Evolutionary conservation across 2,797 vertebrate species (phyloP).

Genomic region (Bufotes viridis): DNA sequence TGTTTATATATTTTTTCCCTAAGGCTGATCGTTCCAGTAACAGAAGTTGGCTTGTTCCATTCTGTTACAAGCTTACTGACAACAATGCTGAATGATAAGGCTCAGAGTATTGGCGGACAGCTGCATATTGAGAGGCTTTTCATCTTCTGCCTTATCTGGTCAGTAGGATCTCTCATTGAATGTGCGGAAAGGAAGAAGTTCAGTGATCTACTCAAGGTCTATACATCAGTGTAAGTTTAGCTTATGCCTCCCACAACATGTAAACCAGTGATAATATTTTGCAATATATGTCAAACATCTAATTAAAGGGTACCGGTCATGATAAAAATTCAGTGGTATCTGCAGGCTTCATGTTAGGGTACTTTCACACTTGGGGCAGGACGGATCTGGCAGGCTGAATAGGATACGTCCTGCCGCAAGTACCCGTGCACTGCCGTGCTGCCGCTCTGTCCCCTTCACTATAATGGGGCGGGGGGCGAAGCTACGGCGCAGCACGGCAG

Average conservation of each 20-base stretch:
- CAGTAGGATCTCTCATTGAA: constrained; percentile 55
- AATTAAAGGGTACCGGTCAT: not conserved
- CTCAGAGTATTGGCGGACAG: constrained; percentile 62
- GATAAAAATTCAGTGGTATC: no score
- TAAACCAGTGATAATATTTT: not conserved
- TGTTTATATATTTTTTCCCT: not conserved
- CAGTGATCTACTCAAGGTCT: constrained; percentile 55
- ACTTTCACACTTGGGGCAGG: no score
- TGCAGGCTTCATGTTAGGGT: no score
- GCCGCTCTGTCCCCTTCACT: no score
- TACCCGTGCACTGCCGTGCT: no score
- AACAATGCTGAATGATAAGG: constrained; percentile 61
- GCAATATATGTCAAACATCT: not conserved
- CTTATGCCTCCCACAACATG: not conserved
- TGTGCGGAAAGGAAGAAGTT: constrained; percentile 54
- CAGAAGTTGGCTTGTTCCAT: constrained; percentile 59
- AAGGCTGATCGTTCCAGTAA: constrained; percentile 58
- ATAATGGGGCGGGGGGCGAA: no score
- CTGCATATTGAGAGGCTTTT: constrained; percentile 62
- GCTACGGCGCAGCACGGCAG: no score
- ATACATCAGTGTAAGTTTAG: constrained; percentile 60
- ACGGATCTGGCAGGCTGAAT: no score
- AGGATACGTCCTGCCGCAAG: no score
- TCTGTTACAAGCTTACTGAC: constrained; percentile 55
- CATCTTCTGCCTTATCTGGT: constrained; percentile 62